Evolutionary conservation across 2,113 vertebrate species (phyloP), one percentile per base, ranked within the genome.

Genomic region (Leucoraja erinaceus): DNA sequence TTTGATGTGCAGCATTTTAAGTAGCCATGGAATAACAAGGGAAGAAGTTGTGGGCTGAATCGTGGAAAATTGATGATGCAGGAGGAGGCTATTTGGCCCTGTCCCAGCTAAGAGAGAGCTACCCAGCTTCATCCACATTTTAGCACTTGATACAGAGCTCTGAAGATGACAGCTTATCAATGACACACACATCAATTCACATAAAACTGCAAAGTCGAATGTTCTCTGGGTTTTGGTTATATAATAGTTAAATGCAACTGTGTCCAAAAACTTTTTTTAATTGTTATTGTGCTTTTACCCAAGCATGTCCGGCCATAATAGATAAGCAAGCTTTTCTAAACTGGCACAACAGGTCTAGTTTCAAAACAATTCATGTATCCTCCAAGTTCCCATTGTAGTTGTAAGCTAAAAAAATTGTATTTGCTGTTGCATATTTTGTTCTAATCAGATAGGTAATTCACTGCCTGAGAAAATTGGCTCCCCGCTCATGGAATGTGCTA

Each of bases 231-330:
- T 33, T 88, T 90, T 90, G 63, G 61, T 31, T 38, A 12, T 38
- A 14, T 90, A 16, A 90, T 68, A 90, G 63, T 90, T 90, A 90
- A 90, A 68, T 70, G 31, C 61, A 90, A n/a, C 31, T n/a, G 16
- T 61, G 12, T 33, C n/a, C 12, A 0, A 90, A 94, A 93, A 70
- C 94, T 94, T 38, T 86, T 11, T 93, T 12, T 47, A 1, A 9
- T 93, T 47, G 38, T 47, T 68, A 68, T 68, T 68, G 66, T 12
- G 11, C 66, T 68, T 68, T 16, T 16, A 68, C 7, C 70, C 14
- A 93, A 94, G 54, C 56, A 95, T 88, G 84, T 86, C 93, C 93
- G 93, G 95, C 94, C 93, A 91, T 94, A 94, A 93, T 90, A 95
- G 93, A 90, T 93, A 77, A 93, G 54, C 9, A 61, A 31, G n/a